Evolutionary conservation across 2,888 invertebrate species (phyloP).

Genomic region (Eilema depressum): DNA sequence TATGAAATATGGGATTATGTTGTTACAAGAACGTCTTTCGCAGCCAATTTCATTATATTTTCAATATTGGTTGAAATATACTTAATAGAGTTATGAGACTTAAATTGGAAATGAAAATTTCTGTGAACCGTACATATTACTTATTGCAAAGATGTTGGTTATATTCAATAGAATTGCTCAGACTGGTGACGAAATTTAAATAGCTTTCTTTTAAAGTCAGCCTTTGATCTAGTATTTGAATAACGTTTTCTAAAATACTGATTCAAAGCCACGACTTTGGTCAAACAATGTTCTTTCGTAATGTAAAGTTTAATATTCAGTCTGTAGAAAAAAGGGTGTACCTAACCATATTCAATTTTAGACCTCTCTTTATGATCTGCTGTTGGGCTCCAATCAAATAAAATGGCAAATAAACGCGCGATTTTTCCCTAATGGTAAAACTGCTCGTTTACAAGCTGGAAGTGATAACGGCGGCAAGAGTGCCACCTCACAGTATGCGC

Average conservation of each 20-base stretch:
- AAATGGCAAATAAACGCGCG: not conserved
- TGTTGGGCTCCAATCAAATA: not conserved
- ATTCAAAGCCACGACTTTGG: not conserved
- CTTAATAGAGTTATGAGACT: slow-evolving; percentile 15
- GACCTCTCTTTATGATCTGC: no score
- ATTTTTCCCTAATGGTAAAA: no score
- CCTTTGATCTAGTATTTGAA: not conserved
- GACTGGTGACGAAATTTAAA: not conserved
- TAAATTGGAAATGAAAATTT: slow-evolving; percentile 18
- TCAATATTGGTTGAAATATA: slow-evolving; percentile 18
- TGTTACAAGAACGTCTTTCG: slow-evolving; percentile 5
- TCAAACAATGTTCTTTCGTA: not conserved
- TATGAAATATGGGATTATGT: not conserved
- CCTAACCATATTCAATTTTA: not conserved
- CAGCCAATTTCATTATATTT: slow-evolving; percentile 18
- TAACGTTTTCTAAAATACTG: not conserved
- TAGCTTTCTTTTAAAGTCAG: not conserved
- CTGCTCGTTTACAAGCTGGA: not conserved
- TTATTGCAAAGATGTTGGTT: slow-evolving; percentile 14
- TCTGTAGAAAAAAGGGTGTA: not conserved
- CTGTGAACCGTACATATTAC: slow-evolving; percentile 12
- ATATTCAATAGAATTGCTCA: slow-evolving; percentile 15
- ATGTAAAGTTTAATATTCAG: not conserved
- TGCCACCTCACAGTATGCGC: no score
- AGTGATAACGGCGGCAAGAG: no score